phyloP scores from a whole-genome alignment of 1,140 invertebrate species.

The Lepidurus couesii region DNA sequence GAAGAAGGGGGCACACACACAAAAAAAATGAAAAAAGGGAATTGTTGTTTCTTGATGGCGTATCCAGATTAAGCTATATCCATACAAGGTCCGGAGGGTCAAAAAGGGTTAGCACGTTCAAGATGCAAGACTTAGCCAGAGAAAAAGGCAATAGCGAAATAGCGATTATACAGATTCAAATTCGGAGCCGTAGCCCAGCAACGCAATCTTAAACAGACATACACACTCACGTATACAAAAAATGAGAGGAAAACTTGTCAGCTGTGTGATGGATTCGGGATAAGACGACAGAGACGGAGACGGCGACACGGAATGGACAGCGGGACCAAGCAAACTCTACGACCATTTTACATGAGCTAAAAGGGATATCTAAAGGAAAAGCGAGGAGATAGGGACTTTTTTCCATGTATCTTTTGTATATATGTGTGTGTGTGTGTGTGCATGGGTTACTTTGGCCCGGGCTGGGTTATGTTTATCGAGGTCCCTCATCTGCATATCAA shows the following conservation, averaged over 20 bases:
- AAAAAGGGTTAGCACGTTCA: neutral
- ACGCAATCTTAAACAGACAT: slow-evolving; percentile 9
- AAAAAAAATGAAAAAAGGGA: neutral
- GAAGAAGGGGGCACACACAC: no score
- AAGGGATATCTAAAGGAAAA: neutral
- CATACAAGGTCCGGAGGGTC: slow-evolving; percentile 13
- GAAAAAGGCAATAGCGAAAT: neutral
- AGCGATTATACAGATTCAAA: neutral
- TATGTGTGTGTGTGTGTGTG: slow-evolving; percentile 6
- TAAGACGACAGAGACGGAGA: slow-evolving; percentile 21
- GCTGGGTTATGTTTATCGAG: slow-evolving; percentile 13
- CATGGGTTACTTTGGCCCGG: neutral
- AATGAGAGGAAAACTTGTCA: slow-evolving; percentile 7
- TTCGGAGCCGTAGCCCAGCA: slow-evolving; percentile 3
- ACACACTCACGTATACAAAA: slow-evolving; percentile 19
- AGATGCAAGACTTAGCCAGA: neutral
- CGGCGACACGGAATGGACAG: slow-evolving; percentile 2
- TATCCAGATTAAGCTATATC: neutral
- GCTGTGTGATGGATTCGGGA: slow-evolving; percentile 4
- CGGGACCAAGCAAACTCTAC: neutral
- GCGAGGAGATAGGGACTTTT: neutral
- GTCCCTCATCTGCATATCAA: slow-evolving; percentile 21
- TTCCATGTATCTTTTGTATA: neutral
- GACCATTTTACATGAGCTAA: neutral
- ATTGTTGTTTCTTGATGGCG: slow-evolving; percentile 18